Conservation (phyloP, 2,113 vertebrate species). For the Serranochromis macrocephalus region DNA sequence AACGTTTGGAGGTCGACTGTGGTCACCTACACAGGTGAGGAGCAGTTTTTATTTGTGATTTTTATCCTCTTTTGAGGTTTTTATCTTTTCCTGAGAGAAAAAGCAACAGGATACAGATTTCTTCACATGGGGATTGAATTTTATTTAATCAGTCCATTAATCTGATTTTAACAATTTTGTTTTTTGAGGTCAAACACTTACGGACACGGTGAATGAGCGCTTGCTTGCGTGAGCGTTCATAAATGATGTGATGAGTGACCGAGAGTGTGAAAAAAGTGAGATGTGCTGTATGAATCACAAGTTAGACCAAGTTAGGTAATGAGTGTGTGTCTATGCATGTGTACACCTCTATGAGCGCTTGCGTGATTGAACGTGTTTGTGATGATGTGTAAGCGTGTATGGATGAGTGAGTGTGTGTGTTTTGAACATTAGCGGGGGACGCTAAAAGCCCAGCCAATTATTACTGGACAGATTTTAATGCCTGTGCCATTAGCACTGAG, state of each 20-base stretch:
- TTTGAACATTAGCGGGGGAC: background rate
- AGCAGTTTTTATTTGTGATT: background rate
- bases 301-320: conserved; percentile 12
- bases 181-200: conserved; percentile 7
- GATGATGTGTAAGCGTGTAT: background rate
- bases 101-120: background rate
- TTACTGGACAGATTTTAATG: conserved; percentile 22
- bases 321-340: background rate
- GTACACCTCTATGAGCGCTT: background rate
- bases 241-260: background rate
- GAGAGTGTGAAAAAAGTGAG: background rate
- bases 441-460: conserved; percentile 27
- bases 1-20: background rate
- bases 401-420: background rate
- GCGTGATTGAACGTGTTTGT: background rate
- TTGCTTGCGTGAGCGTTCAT: background rate
- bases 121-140: background rate
- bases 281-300: conserved; percentile 19
- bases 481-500: conserved; percentile 3
- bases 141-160: background rate
- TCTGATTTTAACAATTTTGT: background rate
- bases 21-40: conserved; percentile 52
- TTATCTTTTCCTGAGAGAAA: background rate
- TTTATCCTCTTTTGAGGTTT: background rate
- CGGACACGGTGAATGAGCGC: background rate